Percentiles rank a stretch among this genome's conserved stretches.
Evolutionary conservation across 2,888 invertebrate species (phyloP).

Genomic region (Drosophila nr. perissopoda): DNA sequence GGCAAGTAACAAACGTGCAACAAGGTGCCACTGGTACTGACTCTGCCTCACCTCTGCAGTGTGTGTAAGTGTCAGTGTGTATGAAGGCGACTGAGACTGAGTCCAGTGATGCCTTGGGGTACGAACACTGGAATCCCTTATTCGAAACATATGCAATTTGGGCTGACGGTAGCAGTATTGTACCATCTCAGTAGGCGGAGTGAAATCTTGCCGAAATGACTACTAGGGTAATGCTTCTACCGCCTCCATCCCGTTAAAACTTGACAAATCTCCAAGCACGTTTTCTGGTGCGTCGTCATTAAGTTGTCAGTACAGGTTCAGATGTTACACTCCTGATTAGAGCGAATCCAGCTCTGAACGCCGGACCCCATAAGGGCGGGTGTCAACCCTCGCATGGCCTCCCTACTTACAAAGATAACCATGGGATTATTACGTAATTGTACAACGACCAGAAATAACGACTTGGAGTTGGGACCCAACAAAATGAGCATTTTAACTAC

Average conservation of each 20-base stretch:
- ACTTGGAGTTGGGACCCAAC: background rate
- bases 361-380: background rate
- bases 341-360: too few species aligned
- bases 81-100: constrained; percentile 15
- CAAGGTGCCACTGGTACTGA: constrained; percentile 16
- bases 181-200: background rate
- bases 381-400: background rate
- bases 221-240: background rate
- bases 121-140: too few species aligned
- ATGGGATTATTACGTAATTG: background rate
- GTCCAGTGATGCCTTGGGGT: too few species aligned
- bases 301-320: too few species aligned
- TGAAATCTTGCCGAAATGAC: background rate
- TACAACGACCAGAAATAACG: background rate
- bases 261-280: background rate
- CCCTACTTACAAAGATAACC: background rate
- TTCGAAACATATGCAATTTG: constrained; percentile 14
- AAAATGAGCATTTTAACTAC: background rate
- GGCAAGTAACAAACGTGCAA: constrained; percentile 38
- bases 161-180: background rate
- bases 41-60: background rate
- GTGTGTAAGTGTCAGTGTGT: constrained; percentile 20
- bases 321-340: too few species aligned
- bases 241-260: background rate
- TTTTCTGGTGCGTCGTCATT: too few species aligned